phyloP scores from a whole-genome alignment of 2,888 invertebrate species.

The Agrochola circellaris region DNA sequence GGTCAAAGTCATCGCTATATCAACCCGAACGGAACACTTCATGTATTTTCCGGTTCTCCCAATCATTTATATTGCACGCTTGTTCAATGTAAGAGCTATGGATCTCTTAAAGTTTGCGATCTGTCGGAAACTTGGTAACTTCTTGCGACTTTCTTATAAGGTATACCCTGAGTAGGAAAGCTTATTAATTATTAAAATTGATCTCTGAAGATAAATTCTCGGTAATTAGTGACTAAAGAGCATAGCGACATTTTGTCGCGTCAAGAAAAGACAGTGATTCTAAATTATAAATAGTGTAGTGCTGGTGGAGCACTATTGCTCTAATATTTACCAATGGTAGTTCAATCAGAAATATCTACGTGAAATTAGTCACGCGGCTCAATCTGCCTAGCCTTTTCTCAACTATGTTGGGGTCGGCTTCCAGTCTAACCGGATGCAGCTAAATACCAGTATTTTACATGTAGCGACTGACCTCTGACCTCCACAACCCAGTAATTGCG shows the following conservation, averaged over 20 bases:
- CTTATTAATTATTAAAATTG: conserved; percentile 24
- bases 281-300: neutral
- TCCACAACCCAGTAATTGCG: no score
- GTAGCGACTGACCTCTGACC: no score
- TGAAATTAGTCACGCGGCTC: neutral
- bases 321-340: neutral
- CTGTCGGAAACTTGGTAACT: conserved; percentile 19
- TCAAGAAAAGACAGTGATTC: neutral
- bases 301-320: neutral
- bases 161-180: conserved; percentile 2
- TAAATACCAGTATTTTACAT: no score
- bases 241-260: conserved; percentile 3
- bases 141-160: conserved; percentile 15
- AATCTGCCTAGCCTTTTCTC: no score
- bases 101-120: conserved; percentile 28
- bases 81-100: conserved; percentile 33
- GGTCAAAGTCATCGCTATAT: conserved; percentile 62
- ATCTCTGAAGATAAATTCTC: neutral
- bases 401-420: no score
- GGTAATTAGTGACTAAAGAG: neutral
- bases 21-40: conserved; percentile 58
- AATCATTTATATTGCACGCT: conserved; percentile 24
- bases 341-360: neutral
- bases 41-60: conserved; percentile 41
- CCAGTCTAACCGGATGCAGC: no score